Evolutionary conservation across 2,797 vertebrate genomes (phyloP).

Genomic region (Hippopotamyrus pictus): DNA sequence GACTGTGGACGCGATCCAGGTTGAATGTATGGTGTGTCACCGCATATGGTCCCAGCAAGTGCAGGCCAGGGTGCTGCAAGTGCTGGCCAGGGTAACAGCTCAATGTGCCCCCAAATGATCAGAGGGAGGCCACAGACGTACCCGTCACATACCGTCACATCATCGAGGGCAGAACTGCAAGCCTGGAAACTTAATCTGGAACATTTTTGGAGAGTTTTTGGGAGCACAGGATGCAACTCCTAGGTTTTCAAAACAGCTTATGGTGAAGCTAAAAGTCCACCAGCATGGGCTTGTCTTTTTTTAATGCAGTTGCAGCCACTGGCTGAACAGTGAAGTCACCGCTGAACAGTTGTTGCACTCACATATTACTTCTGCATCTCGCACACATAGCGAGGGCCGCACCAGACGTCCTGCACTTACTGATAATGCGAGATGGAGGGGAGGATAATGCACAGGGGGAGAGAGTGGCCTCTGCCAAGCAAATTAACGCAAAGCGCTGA

Average conservation of each 20-base stretch:
- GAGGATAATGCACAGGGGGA: neutral
- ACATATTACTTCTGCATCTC: neutral
- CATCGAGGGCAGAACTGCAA: neutral
- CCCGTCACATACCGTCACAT: neutral
- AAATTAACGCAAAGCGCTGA: neutral
- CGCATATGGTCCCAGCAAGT: neutral
- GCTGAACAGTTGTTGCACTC: neutral
- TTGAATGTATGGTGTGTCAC: neutral
- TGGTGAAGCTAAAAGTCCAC: neutral
- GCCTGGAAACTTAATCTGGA: neutral
- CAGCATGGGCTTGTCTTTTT: neutral
- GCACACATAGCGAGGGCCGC: neutral
- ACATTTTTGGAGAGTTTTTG: neutral
- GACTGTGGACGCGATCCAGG: neutral
- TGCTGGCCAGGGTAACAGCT: neutral
- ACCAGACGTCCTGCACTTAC: neutral
- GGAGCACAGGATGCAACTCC: neutral
- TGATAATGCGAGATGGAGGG: neutral
- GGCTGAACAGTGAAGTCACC: neutral
- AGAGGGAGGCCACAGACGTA: neutral
- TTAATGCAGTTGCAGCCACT: neutral
- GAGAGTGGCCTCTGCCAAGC: neutral
- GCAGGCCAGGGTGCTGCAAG: no score
- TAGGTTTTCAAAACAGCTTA: neutral
- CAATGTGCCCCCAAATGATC: neutral